Evolutionary conservation across 2,113 vertebrate genomes (phyloP).

Genomic region (Eleginops maclovinus): DNA sequence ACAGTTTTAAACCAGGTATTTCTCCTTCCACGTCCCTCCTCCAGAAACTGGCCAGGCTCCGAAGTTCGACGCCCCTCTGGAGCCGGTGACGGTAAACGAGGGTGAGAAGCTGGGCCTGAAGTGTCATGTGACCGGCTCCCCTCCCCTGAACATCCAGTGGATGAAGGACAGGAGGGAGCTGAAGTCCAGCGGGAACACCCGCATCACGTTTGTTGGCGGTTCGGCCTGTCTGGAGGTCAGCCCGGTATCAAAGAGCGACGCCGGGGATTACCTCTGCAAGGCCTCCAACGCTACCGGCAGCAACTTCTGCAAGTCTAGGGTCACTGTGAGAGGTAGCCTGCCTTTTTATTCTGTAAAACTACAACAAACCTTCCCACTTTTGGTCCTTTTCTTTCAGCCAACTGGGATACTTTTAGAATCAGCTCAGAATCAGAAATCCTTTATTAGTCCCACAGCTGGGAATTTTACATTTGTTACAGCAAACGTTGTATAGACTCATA

Average conservation of each 20-base stretch:
- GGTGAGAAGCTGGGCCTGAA: conserved; percentile 89
- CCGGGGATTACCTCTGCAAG: conserved; percentile 96
- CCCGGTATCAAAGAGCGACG: conserved; percentile 84
- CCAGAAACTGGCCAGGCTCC: conserved; percentile 89
- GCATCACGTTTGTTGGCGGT: conserved; percentile 88
- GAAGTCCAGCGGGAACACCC: conserved; percentile 86
- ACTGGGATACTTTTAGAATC: too few relatives aligned
- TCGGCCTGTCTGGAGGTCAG: conserved; percentile 88
- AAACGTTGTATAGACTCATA: too few relatives aligned
- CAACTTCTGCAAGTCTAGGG: conserved; percentile 91
- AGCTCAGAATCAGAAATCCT: too few relatives aligned
- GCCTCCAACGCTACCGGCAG: conserved; percentile 91
- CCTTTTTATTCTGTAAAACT: too few relatives aligned
- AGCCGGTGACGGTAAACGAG: conserved; percentile 83
- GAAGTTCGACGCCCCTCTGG: conserved; percentile 88
- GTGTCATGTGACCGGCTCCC: conserved; percentile 88
- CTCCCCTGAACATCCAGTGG: conserved; percentile 93
- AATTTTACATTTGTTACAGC: too few relatives aligned
- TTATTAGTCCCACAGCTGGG: too few relatives aligned
- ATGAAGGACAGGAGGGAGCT: conserved; percentile 90
- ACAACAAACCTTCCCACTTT: background rate
- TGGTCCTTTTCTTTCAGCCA: background rate
- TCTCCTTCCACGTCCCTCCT: conserved; percentile 9
- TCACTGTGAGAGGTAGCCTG: conserved; percentile 91
- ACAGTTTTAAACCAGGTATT: background rate